Percentiles rank a stretch among this genome's conserved stretches.
Conservation (phyloP, 2,888 invertebrate genomes). For the Artemia sinica region DNA sequence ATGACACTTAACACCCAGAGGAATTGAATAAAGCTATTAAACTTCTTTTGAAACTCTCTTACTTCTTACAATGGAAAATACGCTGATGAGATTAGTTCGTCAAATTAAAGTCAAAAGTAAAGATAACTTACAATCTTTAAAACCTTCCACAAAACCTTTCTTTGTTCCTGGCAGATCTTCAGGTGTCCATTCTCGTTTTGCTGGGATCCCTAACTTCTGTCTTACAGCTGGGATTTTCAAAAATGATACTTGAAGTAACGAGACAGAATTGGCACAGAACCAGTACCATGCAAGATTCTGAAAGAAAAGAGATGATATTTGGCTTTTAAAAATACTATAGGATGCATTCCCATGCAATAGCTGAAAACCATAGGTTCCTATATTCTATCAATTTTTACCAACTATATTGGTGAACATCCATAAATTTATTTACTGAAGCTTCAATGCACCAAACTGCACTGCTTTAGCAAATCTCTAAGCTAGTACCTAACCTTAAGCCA, state of each 20-base stretch:
- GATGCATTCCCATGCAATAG: too few species aligned
- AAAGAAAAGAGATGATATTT: constrained; percentile 7
- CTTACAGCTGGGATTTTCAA: constrained; percentile 56
- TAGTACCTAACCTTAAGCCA: too few species aligned
- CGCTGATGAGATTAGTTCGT: background rate
- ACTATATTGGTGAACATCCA: too few species aligned
- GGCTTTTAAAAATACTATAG: too few species aligned
- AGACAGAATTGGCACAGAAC: constrained; percentile 69
- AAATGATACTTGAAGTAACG: constrained; percentile 58
- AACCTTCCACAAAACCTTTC: constrained; percentile 57
- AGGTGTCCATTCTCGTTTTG: constrained; percentile 39
- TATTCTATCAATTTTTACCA: too few species aligned
- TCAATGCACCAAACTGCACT: too few species aligned
- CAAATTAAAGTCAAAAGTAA: too few species aligned
- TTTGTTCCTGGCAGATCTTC: constrained; percentile 43
- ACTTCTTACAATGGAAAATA: background rate
- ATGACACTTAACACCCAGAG: too few species aligned
- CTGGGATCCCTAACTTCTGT: constrained; percentile 55
- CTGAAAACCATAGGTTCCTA: too few species aligned
- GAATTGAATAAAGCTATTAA: background rate
- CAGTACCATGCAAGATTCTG: constrained; percentile 73
- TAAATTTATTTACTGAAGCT: too few species aligned
- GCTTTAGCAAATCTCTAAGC: too few species aligned
- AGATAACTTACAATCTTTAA: constrained; percentile 52
- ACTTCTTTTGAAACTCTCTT: background rate